These are phyloP conservation scores for Anguilla megastoma DNA, from an alignment of 2,797 vertebrate genomes.

Conservation along the genomic window DNA sequence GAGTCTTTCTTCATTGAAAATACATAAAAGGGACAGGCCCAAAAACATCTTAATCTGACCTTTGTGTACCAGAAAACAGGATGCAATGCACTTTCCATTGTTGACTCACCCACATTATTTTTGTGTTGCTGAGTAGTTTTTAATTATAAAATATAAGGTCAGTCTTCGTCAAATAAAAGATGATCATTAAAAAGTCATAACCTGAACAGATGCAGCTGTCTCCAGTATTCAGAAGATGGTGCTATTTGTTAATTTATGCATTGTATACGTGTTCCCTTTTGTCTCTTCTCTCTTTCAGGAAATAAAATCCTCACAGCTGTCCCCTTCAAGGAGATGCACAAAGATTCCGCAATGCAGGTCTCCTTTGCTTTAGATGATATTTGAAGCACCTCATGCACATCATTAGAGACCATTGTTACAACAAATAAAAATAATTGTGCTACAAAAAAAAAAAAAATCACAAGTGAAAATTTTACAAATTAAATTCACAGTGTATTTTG, in stretches of 20 bases:
- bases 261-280: conserved; percentile 69
- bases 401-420: background rate
- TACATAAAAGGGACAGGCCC: background rate
- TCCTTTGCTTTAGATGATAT: background rate
- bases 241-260: conserved; percentile 76
- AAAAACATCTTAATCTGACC: background rate
- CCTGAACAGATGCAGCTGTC: conserved; percentile 58
- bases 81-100: background rate
- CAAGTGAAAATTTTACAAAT: background rate
- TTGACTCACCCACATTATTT: background rate
- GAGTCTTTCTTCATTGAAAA: background rate
- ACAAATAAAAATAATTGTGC: background rate
- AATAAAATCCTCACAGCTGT: conserved; percentile 60
- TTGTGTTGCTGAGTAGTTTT: background rate
- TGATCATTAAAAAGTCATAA: conserved; percentile 46
- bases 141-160: conserved; percentile 10
- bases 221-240: conserved; percentile 75
- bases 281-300: conserved; percentile 59
- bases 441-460: background rate
- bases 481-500: background rate
- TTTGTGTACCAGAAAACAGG: background rate
- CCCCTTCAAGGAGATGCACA: conserved; percentile 46
- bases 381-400: background rate
- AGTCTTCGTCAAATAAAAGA: conserved; percentile 5
- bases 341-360: conserved; percentile 6